phyloP scores from a whole-genome alignment of 2,113 vertebrate genomes.

The Sturnus vulgaris region DNA sequence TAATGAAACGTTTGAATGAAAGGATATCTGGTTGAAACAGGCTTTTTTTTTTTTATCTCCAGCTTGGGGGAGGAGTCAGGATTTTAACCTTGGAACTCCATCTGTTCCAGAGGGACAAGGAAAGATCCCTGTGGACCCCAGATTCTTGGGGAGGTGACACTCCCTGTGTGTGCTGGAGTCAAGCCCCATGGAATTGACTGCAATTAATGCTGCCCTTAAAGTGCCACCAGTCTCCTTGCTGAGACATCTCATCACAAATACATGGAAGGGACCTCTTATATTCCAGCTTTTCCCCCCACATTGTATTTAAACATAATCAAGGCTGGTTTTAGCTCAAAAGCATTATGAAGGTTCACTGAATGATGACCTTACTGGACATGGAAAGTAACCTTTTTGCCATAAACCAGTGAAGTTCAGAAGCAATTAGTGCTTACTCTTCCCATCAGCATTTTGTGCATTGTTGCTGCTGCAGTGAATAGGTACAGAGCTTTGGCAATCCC shows the following conservation, averaged over 20 bases:
- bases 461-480: not conserved
- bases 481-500: conserved; percentile 12
- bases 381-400: not conserved
- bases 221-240: not conserved
- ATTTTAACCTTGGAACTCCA: not conserved
- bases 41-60: not conserved
- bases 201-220: not conserved
- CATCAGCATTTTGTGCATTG: conserved; percentile 22
- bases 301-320: not conserved
- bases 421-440: not conserved
- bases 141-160: fast-evolving
- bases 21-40: not conserved
- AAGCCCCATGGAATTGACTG: not conserved
- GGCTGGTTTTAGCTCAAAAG: not conserved
- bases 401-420: not conserved
- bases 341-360: not conserved
- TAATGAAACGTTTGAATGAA: not conserved
- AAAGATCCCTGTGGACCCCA: not conserved
- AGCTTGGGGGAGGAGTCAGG: not conserved
- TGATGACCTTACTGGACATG: not conserved
- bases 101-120: not conserved
- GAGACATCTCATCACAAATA: not conserved
- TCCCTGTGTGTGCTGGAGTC: not conserved
- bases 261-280: not conserved
- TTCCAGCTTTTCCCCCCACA: not conserved